Conservation (phyloP, 2,113 vertebrate genomes). For the Pandion haliaetus region DNA sequence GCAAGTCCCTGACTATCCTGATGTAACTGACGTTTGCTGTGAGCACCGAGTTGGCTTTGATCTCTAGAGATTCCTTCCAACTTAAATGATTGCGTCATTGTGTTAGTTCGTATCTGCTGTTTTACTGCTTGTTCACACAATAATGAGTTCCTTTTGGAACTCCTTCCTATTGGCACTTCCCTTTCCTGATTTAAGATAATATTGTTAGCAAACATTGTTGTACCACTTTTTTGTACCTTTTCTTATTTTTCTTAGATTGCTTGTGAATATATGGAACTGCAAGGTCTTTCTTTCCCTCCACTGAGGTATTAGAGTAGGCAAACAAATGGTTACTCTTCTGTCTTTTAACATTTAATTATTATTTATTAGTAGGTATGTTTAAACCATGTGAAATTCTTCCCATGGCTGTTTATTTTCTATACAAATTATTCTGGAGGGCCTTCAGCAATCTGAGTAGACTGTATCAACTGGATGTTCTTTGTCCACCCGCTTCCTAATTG, state of each 20-base stretch:
- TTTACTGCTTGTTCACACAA: background rate
- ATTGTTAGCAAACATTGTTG: background rate
- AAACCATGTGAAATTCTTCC: background rate
- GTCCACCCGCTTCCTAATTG: background rate
- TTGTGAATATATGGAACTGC: background rate
- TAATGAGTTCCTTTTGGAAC: background rate
- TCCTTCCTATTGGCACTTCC: background rate
- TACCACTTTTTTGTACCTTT: background rate
- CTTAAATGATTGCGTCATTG: background rate
- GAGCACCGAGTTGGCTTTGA: background rate
- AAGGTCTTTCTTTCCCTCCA: background rate
- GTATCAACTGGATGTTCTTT: background rate
- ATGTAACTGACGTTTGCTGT: background rate
- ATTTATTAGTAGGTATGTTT: background rate
- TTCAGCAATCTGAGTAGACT: background rate
- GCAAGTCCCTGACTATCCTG: background rate
- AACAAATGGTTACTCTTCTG: background rate
- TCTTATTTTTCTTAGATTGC: background rate
- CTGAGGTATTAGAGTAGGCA: background rate
- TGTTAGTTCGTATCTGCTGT: background rate
- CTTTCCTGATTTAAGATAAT: background rate
- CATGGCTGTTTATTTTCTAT: background rate
- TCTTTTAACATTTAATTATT: background rate
- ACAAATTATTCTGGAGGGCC: background rate
- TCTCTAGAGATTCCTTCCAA: background rate